Evolutionary conservation across 1,140 invertebrate genomes (phyloP).

Genomic region (Fopius arisanus): DNA sequence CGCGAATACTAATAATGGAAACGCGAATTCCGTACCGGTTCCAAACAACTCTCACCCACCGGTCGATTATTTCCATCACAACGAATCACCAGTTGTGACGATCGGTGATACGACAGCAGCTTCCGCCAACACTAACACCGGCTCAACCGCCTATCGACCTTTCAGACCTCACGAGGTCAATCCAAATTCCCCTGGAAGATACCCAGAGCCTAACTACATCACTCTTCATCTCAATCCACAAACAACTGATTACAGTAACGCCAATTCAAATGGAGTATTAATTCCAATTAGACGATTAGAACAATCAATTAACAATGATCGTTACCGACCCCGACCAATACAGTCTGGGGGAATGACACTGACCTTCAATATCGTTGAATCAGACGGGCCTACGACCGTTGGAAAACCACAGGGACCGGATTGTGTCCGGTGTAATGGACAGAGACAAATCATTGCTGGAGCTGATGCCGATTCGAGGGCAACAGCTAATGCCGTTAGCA

Average conservation of each 20-base stretch:
- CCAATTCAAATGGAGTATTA: neutral
- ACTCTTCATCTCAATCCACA: neutral
- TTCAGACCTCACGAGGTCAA: neutral
- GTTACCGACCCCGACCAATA: neutral
- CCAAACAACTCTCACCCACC: neutral
- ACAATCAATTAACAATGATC: neutral
- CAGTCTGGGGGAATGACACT: neutral
- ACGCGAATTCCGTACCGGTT: neutral
- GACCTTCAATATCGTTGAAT: conserved; percentile 6
- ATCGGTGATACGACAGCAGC: neutral
- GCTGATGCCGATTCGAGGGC: conserved; percentile 27
- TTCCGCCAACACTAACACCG: neutral
- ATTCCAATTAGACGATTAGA: neutral
- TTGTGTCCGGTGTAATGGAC: conserved; percentile 11
- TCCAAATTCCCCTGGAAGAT: neutral
- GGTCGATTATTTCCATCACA: neutral
- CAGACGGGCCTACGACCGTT: neutral
- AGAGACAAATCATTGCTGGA: neutral
- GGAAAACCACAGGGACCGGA: neutral
- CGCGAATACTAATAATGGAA: conserved; percentile 25
- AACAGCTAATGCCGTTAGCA: neutral
- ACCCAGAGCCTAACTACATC: neutral
- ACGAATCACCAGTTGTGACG: too few species aligned
- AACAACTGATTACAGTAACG: neutral
- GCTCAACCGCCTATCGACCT: neutral